Conservation (phyloP, 2,797 vertebrate genomes). For the Megalops cyprinoides region DNA sequence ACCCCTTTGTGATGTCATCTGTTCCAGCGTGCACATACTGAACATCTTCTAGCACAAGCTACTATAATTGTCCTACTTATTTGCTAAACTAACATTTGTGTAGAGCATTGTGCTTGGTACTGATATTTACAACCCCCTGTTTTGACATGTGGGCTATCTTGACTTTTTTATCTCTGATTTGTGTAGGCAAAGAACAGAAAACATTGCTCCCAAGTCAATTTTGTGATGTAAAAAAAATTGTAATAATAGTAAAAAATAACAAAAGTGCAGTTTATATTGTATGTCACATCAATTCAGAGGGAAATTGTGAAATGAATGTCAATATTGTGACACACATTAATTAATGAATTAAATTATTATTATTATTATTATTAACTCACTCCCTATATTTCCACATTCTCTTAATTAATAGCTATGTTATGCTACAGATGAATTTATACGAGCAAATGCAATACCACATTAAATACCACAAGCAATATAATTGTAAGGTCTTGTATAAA, state of each 20-base stretch:
- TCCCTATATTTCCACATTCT: no score
- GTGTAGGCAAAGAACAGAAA: background rate
- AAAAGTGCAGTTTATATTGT: background rate
- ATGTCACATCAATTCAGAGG: background rate
- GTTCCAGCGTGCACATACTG: background rate
- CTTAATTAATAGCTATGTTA: no score
- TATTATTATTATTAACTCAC: no score
- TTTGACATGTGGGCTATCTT: no score
- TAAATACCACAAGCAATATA: no score
- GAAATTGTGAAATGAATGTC: background rate
- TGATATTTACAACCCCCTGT: no score
- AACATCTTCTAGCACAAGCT: background rate
- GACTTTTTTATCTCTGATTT: background rate
- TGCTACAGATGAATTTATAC: no score
- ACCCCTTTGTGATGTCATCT: background rate
- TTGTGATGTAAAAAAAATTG: background rate
- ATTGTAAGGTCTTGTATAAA: no score
- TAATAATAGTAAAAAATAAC: background rate
- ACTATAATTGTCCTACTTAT: background rate
- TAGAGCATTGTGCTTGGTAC: background rate
- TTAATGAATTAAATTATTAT: no score
- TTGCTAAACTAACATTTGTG: background rate
- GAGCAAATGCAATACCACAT: no score
- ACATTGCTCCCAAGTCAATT: background rate
- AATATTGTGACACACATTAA: background rate